Evolutionary conservation across 2,113 vertebrate genomes (phyloP).

Genomic region (Oreochromis niloticus): DNA sequence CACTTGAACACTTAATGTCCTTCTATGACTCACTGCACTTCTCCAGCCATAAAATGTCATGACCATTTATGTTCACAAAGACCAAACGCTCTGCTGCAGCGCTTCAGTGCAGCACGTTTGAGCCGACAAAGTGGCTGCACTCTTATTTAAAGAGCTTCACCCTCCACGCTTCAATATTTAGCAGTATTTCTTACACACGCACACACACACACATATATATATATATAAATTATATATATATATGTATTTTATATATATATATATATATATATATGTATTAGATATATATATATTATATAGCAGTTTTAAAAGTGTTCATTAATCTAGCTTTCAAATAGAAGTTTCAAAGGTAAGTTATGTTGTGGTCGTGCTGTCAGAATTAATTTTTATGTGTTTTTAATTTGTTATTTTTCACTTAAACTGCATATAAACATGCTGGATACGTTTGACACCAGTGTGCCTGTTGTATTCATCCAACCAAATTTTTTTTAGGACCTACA

Average conservation of each 20-base stretch:
- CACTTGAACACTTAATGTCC: background rate
- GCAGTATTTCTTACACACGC: background rate
- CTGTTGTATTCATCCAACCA: background rate
- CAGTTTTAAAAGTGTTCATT: background rate
- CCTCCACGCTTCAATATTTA: background rate
- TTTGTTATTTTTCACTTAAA: background rate
- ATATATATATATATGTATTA: no score
- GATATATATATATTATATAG: accelerated
- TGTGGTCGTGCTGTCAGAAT: background rate
- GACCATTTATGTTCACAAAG: conserved; percentile 57
- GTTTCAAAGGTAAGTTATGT: background rate
- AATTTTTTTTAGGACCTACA: background rate
- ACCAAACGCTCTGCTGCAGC: conserved; percentile 7
- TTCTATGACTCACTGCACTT: conserved; percentile 30
- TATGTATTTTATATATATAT: no score
- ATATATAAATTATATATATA: no score
- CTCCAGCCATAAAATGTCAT: conserved; percentile 47
- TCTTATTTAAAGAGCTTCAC: background rate
- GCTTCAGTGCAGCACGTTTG: background rate
- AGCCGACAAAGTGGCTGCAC: background rate
- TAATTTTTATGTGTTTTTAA: background rate
- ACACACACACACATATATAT: background rate
- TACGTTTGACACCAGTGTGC: background rate
- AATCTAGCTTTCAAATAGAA: background rate
- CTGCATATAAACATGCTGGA: background rate